Conservation (phyloP, 2,888 invertebrate species). For the Plusia festucae region DNA sequence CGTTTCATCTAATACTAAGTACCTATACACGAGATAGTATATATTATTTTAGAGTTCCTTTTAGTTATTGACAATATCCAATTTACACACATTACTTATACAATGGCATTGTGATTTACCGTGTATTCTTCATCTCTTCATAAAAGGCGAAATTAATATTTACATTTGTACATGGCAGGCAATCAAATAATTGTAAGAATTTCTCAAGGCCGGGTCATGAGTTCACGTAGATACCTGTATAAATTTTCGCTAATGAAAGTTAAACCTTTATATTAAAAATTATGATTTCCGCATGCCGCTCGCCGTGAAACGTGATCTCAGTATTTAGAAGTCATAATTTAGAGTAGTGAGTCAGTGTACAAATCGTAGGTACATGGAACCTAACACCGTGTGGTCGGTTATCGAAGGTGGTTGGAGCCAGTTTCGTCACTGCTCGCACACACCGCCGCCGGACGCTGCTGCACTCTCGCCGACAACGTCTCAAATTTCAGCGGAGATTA, state of each 20-base stretch:
- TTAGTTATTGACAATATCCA: neutral
- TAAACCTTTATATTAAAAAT: neutral
- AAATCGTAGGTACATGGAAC: slow-evolving; percentile 9
- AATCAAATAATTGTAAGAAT: neutral
- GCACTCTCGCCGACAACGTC: neutral
- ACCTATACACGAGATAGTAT: slow-evolving; percentile 6
- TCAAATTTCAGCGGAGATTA: slow-evolving; percentile 25
- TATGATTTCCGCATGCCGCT: neutral
- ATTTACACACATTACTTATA: too few species aligned
- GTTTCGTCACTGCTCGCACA: slow-evolving; percentile 3
- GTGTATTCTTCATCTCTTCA: slow-evolving; percentile 5
- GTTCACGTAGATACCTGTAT: neutral
- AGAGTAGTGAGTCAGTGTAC: neutral
- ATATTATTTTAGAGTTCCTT: slow-evolving; percentile 19
- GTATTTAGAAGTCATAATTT: neutral
- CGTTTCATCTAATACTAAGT: slow-evolving; percentile 18
- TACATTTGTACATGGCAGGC: neutral
- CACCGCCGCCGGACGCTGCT: neutral
- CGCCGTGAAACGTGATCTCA: neutral
- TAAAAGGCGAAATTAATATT: neutral
- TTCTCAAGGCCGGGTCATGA: neutral
- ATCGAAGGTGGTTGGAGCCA: neutral
- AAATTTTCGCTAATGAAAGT: neutral
- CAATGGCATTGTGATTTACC: too few species aligned
- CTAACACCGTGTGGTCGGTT: neutral